Conservation (phyloP, 2,888 invertebrate species). For the Drosophila vallismaia region DNA sequence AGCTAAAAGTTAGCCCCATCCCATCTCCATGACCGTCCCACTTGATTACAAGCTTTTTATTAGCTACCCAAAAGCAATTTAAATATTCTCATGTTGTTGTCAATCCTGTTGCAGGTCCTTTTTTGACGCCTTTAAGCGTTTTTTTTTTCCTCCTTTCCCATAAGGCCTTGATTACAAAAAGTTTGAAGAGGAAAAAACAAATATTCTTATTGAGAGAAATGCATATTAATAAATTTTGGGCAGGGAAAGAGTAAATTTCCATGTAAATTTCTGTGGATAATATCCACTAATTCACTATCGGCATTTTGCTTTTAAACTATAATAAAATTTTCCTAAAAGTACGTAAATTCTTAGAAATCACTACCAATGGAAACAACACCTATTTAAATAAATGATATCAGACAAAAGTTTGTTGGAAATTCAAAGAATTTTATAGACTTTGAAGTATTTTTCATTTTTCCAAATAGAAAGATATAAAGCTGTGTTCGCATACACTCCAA, state of each 20-base stretch:
- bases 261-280: no score
- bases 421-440: background rate
- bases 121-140: constrained; percentile 52
- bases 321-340: no score
- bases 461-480: constrained; percentile 40
- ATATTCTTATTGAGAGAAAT: background rate
- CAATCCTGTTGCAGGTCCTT: constrained; percentile 56
- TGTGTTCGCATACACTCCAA: constrained; percentile 45
- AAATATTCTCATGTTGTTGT: constrained; percentile 67
- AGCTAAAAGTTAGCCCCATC: constrained; percentile 50
- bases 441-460: constrained; percentile 21
- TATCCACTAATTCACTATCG: no score
- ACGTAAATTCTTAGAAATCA: background rate
- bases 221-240: no score
- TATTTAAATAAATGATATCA: background rate
- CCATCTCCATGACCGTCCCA: constrained; percentile 31
- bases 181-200: background rate
- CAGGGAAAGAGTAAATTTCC: no score
- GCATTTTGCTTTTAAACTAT: no score
- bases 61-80: constrained; percentile 74
- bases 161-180: background rate
- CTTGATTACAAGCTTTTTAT: constrained; percentile 74
- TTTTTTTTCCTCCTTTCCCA: background rate
- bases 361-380: background rate
- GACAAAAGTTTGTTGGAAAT: constrained; percentile 5